Base-by-base conservation (phyloP, 2,797 vertebrate species). In the Smutsia temminckii region DNA sequence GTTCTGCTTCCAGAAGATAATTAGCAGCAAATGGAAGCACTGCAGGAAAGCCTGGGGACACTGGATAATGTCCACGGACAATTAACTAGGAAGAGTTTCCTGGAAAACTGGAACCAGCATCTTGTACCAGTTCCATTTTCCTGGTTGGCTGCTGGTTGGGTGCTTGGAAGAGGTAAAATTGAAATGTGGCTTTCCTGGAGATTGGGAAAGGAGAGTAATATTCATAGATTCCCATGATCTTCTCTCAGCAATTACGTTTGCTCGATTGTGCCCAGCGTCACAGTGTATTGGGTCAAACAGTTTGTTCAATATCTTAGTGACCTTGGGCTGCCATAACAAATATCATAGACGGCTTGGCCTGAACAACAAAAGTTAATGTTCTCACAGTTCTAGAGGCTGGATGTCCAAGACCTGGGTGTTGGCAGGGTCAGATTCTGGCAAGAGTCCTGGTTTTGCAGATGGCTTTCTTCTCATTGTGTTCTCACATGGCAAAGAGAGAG, bases 1-100 rank as follows among this genome's bases (percentile, higher is more conserved):
- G 6, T 2, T 79, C 40, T 72, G 27, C n/a, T 83, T 92, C 53
- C 42, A 95, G 92, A 93, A 92, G 92, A 88, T 49, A 89, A 95
- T 80, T 57, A 80, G 49, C 72, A 96, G 85, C 63, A 89, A 93
- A 91, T 71, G 92, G 55, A 81, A 32, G 14, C 84, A 27, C 71
- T 49, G 18, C 59, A 80, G 84, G 91, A 79, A 83, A 77, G 32
- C 80, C 27, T 61, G 77, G 37, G 61, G 12, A 12, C 1, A 23
- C 16, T 75, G 85, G 72, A 61, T 78, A 40, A 25, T 86, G 25
- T 74, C 71, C 86, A 89, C 1, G 29, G 25, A 34, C 37, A 46
- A 78, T 59, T 89, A 79, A 72, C 4, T 18, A 74, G 69, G 72
- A 95, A 93, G 71, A 64, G 57, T 51, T 92, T 96, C 89, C 64